Base-by-base conservation (phyloP, 2,888 invertebrate species). In the Cactoblastis cactorum region DNA sequence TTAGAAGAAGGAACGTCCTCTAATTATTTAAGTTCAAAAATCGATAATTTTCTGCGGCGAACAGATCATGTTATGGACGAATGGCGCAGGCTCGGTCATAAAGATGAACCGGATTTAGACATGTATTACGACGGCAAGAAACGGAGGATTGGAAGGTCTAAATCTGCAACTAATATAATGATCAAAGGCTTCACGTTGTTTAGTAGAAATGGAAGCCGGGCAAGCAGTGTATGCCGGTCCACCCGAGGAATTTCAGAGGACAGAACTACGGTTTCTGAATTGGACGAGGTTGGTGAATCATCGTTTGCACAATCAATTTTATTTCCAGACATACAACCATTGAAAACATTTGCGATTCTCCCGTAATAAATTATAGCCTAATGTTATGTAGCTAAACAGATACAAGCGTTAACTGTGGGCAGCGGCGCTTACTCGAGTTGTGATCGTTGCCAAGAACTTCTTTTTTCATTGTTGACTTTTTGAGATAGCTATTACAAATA, bases 41-140 rank as follows among this genome's bases (percentile, higher is more conserved):
- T 97, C 49, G 92, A 94, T 50, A 94, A 93, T 69, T 97, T 97
- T 67, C 83, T 97, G 28, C 92, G 92, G 67, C 91, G 95, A 56
- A 96, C 96, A 2, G 96, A 97, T 80, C 96, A 96, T 77, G 93
- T 96, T 0, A 95, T 95, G 92, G 95, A 96, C 67, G 96, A 96
- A 71, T 97, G 96, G 96, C 91, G 92, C 51, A 90, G 93, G 55
- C 66, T 94, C 46, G 95, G 95, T 0, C 92, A 92, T 50, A 91
- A 87, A 59, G 91, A 92, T 57, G 91, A 91, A 51, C 75, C 83
- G 22, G 83, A 87, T 55, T 55, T 80, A 49, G 69, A 74, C 39
- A 71, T 73, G 65, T 83, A 83, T 57, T 80, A 70, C 38, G 72
- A 78, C 53, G 76, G 77, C 11, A 73, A 69, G 49, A 83, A 78